Evolutionary conservation across 2,113 vertebrate species (phyloP).

Genomic region (Semicossyphus pulcher): DNA sequence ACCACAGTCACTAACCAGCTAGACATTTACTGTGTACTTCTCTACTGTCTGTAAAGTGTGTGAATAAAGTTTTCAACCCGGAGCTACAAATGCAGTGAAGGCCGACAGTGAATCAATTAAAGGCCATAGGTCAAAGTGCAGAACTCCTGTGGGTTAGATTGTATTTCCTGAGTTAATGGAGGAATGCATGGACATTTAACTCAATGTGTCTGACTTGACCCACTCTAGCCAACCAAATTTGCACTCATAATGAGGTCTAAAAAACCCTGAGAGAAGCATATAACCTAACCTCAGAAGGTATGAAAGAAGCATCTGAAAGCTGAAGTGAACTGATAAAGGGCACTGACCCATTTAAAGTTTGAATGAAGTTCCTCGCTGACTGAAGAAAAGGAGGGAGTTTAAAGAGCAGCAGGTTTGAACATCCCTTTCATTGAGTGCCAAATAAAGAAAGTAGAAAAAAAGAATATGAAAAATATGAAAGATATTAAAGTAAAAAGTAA

Average conservation of each 20-base stretch:
- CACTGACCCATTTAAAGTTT: constrained; percentile 42
- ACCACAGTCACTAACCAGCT: too few species aligned
- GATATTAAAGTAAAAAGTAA: background rate
- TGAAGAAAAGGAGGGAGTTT: background rate
- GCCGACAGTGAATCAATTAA: too few species aligned
- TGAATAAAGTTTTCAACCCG: too few species aligned
- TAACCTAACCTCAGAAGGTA: background rate
- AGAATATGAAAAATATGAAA: background rate
- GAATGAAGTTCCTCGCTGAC: background rate
- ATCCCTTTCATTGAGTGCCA: background rate
- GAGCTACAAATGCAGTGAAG: too few species aligned
- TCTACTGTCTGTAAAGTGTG: too few species aligned
- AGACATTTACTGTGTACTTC: too few species aligned
- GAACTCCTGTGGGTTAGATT: background rate
- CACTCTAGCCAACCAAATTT: background rate
- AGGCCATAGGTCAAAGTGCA: background rate
- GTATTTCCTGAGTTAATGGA: background rate
- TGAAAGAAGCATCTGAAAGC: background rate
- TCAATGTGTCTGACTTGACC: background rate
- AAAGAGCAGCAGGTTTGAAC: background rate
- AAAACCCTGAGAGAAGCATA: background rate
- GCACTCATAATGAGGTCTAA: background rate
- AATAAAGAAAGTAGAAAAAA: background rate
- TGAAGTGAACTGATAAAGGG: background rate
- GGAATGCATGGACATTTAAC: background rate